Evolutionary conservation across 1,140 invertebrate genomes (phyloP).

Genomic region (Luehdorfia chinensis): DNA sequence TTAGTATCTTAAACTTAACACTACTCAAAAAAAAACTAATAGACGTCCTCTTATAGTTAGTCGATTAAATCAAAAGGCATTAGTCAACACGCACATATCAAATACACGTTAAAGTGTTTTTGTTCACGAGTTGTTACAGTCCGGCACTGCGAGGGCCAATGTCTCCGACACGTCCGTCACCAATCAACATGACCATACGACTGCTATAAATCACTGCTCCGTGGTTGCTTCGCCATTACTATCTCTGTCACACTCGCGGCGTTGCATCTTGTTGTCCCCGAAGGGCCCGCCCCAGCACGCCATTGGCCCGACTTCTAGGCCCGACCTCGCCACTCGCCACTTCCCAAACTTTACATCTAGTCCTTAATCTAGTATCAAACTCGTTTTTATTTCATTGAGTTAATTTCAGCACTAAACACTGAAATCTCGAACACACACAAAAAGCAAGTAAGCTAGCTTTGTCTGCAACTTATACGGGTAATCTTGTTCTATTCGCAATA

Average conservation of each 20-base stretch:
- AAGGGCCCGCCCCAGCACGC: conserved; percentile 22
- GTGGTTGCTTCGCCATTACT: conserved; percentile 18
- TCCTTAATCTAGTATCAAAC: conserved; percentile 11
- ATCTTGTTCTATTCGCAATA: too few species aligned
- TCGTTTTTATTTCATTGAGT: not conserved
- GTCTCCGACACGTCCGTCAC: not conserved
- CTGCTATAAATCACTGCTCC: conserved; percentile 7
- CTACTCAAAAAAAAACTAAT: too few species aligned
- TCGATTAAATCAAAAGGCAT: too few species aligned
- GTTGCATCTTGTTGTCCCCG: conserved; percentile 12
- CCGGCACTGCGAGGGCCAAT: too few species aligned
- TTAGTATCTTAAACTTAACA: too few species aligned
- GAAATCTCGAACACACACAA: not conserved
- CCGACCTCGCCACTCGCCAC: not conserved
- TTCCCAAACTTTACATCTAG: conserved; percentile 1
- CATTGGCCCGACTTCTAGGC: conserved; percentile 29
- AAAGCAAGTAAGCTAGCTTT: too few species aligned
- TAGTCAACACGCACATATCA: not conserved
- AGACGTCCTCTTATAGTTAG: too few species aligned
- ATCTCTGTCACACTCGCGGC: conserved; percentile 15
- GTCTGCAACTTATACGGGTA: too few species aligned
- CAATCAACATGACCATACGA: not conserved
- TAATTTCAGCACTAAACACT: not conserved
- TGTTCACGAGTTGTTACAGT: too few species aligned
- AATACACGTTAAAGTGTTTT: not conserved